These are phyloP conservation scores for Dipodomys ordii DNA, from an alignment of 2,113 vertebrate genomes.

Conservation along the genomic window DNA sequence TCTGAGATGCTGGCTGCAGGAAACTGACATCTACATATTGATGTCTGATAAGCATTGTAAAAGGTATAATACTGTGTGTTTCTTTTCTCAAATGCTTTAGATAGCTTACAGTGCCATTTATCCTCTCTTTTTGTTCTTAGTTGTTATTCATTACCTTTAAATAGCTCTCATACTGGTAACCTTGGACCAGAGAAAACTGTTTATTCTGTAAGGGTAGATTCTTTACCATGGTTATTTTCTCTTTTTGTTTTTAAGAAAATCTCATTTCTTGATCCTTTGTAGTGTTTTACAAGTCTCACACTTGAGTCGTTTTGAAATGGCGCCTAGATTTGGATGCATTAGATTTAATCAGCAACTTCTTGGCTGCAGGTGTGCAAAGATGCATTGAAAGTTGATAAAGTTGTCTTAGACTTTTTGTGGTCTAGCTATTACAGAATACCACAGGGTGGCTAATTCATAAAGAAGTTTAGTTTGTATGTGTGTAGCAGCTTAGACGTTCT, in stretches of 20 bases:
- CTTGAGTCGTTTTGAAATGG: neutral
- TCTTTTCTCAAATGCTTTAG: neutral
- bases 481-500: neutral
- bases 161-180: neutral
- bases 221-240: neutral
- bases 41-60: slow-evolving; percentile 2
- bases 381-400: neutral
- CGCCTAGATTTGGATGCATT: neutral
- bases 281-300: neutral
- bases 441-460: neutral
- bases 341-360: neutral
- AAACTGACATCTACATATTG: slow-evolving; percentile 34
- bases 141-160: slow-evolving; percentile 12
- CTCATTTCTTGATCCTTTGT: neutral
- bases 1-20: slow-evolving; percentile 11
- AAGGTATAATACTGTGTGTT: neutral
- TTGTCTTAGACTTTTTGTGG: neutral
- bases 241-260: neutral
- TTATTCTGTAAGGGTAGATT: neutral
- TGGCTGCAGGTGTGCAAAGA: neutral
- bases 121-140: neutral
- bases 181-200: neutral
- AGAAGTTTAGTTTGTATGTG: neutral
- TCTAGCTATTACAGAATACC: neutral
- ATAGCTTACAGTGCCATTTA: neutral